phyloP scores from a whole-genome alignment of 2,888 invertebrate species.

The Tetranychus piercei region DNA sequence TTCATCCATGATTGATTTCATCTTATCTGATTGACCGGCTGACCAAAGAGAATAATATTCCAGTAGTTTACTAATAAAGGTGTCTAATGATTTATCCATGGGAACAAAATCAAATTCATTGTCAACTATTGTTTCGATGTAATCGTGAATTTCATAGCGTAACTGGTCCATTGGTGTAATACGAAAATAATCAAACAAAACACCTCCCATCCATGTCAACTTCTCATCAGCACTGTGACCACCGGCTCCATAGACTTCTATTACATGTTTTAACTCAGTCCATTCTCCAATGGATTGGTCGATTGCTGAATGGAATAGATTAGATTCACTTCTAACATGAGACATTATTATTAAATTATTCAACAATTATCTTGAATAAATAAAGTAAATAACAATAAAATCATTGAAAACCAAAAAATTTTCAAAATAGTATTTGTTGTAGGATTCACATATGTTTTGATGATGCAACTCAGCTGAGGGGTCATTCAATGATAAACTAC shows the following conservation, averaged over 20 bases:
- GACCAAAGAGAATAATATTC: not conserved
- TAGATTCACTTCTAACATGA: not conserved
- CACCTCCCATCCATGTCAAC: conserved; percentile 3
- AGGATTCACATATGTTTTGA: too few relatives aligned
- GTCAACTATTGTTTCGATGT: not conserved
- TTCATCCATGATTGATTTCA: not conserved
- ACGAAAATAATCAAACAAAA: conserved; percentile 7
- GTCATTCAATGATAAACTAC: too few relatives aligned
- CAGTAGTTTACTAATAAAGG: not conserved
- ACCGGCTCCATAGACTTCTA: conserved; percentile 7
- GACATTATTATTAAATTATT: not conserved
- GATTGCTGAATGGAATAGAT: not conserved
- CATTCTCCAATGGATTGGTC: not conserved
- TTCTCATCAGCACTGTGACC: not conserved
- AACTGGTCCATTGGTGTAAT: not conserved
- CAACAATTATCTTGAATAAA: not conserved
- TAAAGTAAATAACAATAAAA: not conserved
- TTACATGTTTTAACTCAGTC: conserved; percentile 1
- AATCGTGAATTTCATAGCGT: not conserved
- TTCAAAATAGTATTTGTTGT: too few relatives aligned
- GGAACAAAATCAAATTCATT: conserved; percentile 9
- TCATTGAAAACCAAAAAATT: not conserved
- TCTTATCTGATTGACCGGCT: not conserved
- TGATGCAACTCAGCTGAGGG: too few relatives aligned
- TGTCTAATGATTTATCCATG: not conserved